Percentiles rank a stretch among this genome's conserved stretches.
phyloP scores from a whole-genome alignment of 1,140 invertebrate species.

The Brachionus manjavacas region DNA sequence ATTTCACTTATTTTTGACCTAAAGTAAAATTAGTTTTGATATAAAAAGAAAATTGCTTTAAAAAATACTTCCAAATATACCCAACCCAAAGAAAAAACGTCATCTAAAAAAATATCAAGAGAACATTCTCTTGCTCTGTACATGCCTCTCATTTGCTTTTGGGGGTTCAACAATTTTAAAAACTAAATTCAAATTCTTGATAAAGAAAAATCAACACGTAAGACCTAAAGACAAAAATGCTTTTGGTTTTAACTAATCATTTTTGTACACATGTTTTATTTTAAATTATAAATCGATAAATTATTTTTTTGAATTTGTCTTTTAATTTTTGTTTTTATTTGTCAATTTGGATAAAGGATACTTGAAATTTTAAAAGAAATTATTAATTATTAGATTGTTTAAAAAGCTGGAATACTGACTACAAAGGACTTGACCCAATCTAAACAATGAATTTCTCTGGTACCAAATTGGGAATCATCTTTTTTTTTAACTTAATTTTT shows the following conservation, averaged over 20 bases:
- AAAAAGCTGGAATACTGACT: background rate
- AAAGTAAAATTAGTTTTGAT: slow-evolving; percentile 16
- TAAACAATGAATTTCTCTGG: background rate
- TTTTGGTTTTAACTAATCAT: slow-evolving; percentile 23
- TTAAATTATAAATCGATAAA: slow-evolving; percentile 15
- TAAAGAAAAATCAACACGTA: background rate
- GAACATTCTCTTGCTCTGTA: background rate
- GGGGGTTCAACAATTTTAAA: background rate
- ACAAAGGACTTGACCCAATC: background rate
- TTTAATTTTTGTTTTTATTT: background rate
- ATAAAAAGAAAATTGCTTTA: background rate
- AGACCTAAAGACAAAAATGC: background rate
- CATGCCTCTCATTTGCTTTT: background rate
- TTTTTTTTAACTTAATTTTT: background rate
- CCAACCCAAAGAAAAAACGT: background rate
- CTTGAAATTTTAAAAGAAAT: background rate
- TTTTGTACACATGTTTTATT: slow-evolving; percentile 22
- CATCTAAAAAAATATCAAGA: background rate
- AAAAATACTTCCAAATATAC: slow-evolving; percentile 1
- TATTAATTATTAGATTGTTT: background rate
- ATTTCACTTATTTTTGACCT: background rate
- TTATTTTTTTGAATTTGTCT: background rate
- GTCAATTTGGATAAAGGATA: background rate
- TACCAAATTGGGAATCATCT: background rate
- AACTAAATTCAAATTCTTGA: background rate